phyloP scores from a whole-genome alignment of 1,140 invertebrate genomes.

The Tetramorium simillimum region DNA sequence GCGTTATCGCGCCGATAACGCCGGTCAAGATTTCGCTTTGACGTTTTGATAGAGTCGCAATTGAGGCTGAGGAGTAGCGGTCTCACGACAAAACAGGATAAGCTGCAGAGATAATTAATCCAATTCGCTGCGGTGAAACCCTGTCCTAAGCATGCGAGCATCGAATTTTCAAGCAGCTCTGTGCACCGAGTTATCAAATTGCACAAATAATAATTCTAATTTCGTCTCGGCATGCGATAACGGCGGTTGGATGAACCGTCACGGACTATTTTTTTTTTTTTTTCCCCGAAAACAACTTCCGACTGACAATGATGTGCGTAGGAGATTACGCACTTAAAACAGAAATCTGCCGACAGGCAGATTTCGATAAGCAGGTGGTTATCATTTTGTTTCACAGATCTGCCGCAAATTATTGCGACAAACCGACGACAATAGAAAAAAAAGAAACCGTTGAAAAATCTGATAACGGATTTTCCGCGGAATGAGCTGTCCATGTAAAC shows the following conservation, averaged over 20 bases:
- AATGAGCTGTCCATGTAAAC: not conserved
- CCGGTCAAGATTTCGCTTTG: slow-evolving; percentile 46
- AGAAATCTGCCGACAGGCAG: not conserved
- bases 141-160: not conserved
- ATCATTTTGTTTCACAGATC: not conserved
- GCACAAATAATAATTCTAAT: slow-evolving; percentile 15
- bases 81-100: slow-evolving; percentile 63
- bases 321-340: not conserved
- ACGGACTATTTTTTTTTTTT: not conserved
- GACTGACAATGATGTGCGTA: not conserved
- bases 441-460: not conserved
- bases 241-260: not conserved
- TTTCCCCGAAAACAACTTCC: not conserved
- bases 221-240: not conserved
- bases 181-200: not conserved
- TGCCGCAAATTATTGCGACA: not conserved
- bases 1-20: slow-evolving; percentile 62
- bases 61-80: slow-evolving; percentile 14
- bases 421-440: not conserved
- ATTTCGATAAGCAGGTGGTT: not conserved
- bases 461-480: not conserved
- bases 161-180: not conserved
- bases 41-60: slow-evolving; percentile 57
- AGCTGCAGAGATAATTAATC: slow-evolving; percentile 61
- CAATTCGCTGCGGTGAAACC: slow-evolving; percentile 22